Evolutionary conservation across 2,797 vertebrate species (phyloP).

Genomic region (Anguilla marmorata): DNA sequence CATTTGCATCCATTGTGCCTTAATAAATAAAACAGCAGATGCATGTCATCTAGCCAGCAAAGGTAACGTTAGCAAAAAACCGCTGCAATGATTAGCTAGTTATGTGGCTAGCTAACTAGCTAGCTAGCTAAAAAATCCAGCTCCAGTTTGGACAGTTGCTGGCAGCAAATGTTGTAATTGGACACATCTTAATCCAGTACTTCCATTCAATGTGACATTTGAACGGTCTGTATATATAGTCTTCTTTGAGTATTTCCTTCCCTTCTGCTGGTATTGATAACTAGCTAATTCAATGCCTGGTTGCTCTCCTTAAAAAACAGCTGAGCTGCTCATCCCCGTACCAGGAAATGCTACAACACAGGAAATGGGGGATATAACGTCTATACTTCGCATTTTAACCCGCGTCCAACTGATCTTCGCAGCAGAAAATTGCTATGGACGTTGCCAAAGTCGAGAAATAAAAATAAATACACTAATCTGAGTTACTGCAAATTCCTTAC

Average conservation of each 20-base stretch:
- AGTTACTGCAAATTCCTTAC: not conserved
- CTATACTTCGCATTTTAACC: not conserved
- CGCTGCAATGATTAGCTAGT: conserved; percentile 21
- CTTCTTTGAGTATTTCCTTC: not conserved
- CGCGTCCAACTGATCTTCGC: not conserved
- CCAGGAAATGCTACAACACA: conserved; percentile 37
- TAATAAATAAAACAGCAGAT: conserved; percentile 12
- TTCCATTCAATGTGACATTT: conserved; percentile 12
- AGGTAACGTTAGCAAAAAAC: not conserved
- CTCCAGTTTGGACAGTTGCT: conserved; percentile 26
- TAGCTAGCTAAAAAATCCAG: not conserved
- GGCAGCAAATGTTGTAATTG: conserved; percentile 17
- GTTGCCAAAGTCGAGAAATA: not conserved
- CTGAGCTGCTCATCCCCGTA: conserved; percentile 31
- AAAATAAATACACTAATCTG: conserved; percentile 35
- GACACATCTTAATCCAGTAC: conserved; percentile 24
- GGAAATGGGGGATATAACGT: conserved; percentile 10
- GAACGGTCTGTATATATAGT: not conserved
- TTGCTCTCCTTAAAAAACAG: conserved; percentile 29
- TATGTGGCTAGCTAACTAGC: conserved; percentile 3
- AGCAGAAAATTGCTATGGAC: not conserved
- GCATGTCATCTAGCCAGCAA: conserved; percentile 22
- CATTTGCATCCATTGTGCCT: conserved; percentile 20
- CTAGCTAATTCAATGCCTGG: conserved; percentile 23
- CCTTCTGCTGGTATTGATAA: not conserved